phyloP scores from a whole-genome alignment of 2,113 vertebrate species.

The Larimichthys crocea region DNA sequence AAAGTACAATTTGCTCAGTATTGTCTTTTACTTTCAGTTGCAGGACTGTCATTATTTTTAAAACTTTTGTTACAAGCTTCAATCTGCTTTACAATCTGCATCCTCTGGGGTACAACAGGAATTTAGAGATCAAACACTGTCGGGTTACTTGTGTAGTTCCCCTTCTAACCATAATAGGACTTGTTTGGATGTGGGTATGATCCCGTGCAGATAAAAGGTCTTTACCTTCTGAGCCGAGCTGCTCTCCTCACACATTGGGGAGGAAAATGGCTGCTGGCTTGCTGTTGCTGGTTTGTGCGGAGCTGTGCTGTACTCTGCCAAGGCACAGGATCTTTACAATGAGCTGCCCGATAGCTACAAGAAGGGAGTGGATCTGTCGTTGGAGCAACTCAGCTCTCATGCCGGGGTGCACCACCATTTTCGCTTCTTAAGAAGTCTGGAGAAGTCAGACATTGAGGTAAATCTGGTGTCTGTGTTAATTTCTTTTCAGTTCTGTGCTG shows the following conservation, averaged over 20 bases:
- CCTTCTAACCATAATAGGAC: slow-evolving; percentile 54
- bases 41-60: too few relatives aligned
- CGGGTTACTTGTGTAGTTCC: background rate
- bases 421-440: slow-evolving; percentile 71
- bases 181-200: slow-evolving; percentile 52
- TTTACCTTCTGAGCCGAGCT: slow-evolving; percentile 16
- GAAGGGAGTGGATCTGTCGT: slow-evolving; percentile 74
- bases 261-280: slow-evolving; percentile 68
- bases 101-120: slow-evolving; percentile 7
- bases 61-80: background rate
- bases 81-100: background rate
- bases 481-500: background rate
- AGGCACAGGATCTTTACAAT: slow-evolving; percentile 51
- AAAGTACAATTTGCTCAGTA: too few relatives aligned
- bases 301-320: slow-evolving; percentile 32
- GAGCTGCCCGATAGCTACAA: slow-evolving; percentile 53
- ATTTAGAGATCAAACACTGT: slow-evolving; percentile 3
- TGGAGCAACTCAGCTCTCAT: slow-evolving; percentile 63
- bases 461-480: background rate
- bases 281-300: slow-evolving; percentile 68
- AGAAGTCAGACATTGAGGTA: slow-evolving; percentile 71
- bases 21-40: too few relatives aligned
- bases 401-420: slow-evolving; percentile 71
- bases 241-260: slow-evolving; percentile 13
- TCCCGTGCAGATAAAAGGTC: slow-evolving; percentile 37